Base-by-base conservation (phyloP, 2,113 vertebrate species). In the Gnathochromis pfefferi region DNA sequence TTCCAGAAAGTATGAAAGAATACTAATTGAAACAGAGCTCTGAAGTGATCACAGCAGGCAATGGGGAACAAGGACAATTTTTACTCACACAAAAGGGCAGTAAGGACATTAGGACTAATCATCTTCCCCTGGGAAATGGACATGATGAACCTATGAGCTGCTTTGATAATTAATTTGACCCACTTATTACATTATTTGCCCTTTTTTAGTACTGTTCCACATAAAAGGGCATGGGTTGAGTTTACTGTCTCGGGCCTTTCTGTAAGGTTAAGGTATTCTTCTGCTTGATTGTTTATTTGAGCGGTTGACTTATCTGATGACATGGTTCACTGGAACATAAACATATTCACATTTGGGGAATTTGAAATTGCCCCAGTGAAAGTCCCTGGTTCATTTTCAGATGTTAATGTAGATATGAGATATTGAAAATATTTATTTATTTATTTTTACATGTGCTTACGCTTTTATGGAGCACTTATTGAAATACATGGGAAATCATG, bases 121-220 rank as follows among this genome's bases (percentile, higher is more conserved):
- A 78, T 60, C 73, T 84, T 47, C 92, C 89, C 55, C 70, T 6
- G 93, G 90, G 92, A 89, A 78, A 83, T 28, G 81, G 86, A 91
- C 23, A 73, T 7, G 19, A 35, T 84, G 70, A 87, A 91, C 83
- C 35, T 12, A 63, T 57, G 23, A 81, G 40, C 42, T 38, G 16
- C 35, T 47, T 17, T 57, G 4, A 83, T 87, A 88, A 94, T 88
- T 92, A 17, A 90, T 89, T 94, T 82, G 79, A 84, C 45, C 65
- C 5, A 45, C 7, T 35, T 45, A 63, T 65, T 73, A 51, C n/a
- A 35, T 31, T 31, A 7, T 80, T 13, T 85, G 58, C 9, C 38
- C 10, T 45, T 47, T 79, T 70, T 19, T 14, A 63, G 49, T 5
- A 16, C 13, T 28, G 7, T 8, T 19, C 17, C 17, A n/a, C 10